phyloP scores from a whole-genome alignment of 2,888 invertebrate species.

The Fragum fragum region DNA sequence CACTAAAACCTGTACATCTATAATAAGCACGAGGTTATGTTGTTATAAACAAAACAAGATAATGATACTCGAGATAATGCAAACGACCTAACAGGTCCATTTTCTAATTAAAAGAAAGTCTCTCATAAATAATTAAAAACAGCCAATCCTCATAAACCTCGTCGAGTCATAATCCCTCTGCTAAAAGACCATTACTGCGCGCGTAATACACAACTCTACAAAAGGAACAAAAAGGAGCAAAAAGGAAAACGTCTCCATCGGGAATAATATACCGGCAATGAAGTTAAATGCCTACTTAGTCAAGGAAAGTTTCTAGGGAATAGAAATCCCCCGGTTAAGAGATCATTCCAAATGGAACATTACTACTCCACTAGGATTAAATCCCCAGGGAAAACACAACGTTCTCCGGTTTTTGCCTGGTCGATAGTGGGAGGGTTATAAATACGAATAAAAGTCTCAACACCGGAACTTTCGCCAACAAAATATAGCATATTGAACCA shows the following conservation, averaged over 20 bases:
- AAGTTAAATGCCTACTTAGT: constrained; percentile 65
- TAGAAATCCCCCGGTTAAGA: constrained; percentile 40
- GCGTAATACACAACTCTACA: constrained; percentile 6
- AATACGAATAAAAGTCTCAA: constrained; percentile 12
- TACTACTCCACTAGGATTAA: constrained; percentile 46
- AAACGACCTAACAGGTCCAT: constrained; percentile 3
- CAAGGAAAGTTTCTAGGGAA: constrained; percentile 47
- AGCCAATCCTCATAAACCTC: background rate
- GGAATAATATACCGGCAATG: constrained; percentile 56
- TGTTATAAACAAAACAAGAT: background rate
- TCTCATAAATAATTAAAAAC: constrained; percentile 6
- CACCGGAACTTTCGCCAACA: background rate
- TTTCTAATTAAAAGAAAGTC: constrained; percentile 6
- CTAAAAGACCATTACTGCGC: background rate
- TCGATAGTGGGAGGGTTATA: constrained; percentile 24
- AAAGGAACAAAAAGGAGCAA: constrained; percentile 22
- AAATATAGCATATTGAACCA: background rate
- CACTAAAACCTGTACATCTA: too few species aligned
- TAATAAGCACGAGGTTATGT: too few species aligned
- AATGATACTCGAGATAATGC: background rate
- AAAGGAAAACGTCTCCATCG: constrained; percentile 24
- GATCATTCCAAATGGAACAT: constrained; percentile 58
- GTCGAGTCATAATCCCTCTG: background rate
- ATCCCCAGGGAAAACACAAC: constrained; percentile 45
- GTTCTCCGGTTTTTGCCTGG: constrained; percentile 17